These are phyloP conservation scores for Heliconius ismenius DNA, from an alignment of 2,888 invertebrate genomes.

Conservation along the genomic window DNA sequence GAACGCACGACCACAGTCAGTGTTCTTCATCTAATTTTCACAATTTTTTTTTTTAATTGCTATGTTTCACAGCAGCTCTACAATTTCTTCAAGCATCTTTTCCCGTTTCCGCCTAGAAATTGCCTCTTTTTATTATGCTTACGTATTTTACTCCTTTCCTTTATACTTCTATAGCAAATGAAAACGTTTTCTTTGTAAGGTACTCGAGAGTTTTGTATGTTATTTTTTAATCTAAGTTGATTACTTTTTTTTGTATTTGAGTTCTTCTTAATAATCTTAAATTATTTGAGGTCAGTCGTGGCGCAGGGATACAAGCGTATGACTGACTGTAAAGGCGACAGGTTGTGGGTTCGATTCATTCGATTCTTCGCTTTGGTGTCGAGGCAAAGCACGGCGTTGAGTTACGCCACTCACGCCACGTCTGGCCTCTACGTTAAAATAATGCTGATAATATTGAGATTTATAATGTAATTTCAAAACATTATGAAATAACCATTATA, in stretches of 20 bases:
- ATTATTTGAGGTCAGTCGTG: not conserved
- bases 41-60: not conserved
- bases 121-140: conserved; percentile 19
- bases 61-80: not conserved
- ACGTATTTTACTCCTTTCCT: conserved; percentile 22
- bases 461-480: no score
- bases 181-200: conserved; percentile 24
- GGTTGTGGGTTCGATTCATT: no score
- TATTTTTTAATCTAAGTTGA: conserved; percentile 6
- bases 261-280: not conserved
- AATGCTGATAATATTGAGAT: no score
- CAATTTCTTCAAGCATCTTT: not conserved
- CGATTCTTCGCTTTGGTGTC: no score
- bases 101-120: conserved; percentile 18
- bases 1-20: not conserved
- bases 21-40: not conserved
- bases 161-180: conserved; percentile 17
- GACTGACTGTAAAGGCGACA: no score
- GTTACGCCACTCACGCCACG: not conserved
- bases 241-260: not conserved
- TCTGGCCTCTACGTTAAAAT: no score
- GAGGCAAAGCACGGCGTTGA: not conserved
- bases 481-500: no score
- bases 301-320: no score
- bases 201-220: conserved; percentile 19